Evolutionary conservation across 1,140 invertebrate species (phyloP).

Genomic region (Artemia franciscana): DNA sequence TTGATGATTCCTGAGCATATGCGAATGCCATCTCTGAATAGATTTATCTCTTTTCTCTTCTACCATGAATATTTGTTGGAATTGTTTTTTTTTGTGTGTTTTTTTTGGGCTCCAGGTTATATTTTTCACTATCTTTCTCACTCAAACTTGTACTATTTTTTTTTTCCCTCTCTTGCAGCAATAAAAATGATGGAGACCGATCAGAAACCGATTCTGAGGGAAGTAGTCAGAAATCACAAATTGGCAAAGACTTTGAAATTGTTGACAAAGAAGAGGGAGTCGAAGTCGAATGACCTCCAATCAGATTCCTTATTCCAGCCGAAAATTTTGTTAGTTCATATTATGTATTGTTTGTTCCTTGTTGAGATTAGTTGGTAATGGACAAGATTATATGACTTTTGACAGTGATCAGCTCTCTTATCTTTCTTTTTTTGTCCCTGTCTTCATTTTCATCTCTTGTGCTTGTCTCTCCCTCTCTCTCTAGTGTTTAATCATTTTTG

Average conservation of each 20-base stretch:
- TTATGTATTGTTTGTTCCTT: neutral
- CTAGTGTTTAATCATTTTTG: too few species aligned
- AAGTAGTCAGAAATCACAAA: constrained; percentile 43
- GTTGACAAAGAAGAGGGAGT: constrained; percentile 32
- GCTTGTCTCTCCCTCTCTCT: too few species aligned
- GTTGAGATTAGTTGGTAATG: neutral
- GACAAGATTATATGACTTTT: neutral
- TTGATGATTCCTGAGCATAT: neutral
- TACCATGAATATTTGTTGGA: neutral
- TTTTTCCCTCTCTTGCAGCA: too few species aligned
- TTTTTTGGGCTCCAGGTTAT: neutral
- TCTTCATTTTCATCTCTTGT: too few species aligned
- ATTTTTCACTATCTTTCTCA: neutral
- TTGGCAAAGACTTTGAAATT: constrained; percentile 55
- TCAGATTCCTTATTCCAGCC: neutral
- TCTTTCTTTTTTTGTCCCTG: too few species aligned
- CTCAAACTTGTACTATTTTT: neutral
- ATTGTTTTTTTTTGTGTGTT: neutral
- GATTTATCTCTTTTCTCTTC: neutral
- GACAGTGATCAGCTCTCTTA: too few species aligned
- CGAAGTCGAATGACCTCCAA: too few species aligned
- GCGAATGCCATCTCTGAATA: neutral
- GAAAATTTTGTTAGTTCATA: neutral
- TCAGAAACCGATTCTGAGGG: constrained; percentile 35
- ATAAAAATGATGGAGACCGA: constrained; percentile 22